Base-by-base conservation (phyloP, 2,888 invertebrate genomes). In the Pollenia amentaria region DNA sequence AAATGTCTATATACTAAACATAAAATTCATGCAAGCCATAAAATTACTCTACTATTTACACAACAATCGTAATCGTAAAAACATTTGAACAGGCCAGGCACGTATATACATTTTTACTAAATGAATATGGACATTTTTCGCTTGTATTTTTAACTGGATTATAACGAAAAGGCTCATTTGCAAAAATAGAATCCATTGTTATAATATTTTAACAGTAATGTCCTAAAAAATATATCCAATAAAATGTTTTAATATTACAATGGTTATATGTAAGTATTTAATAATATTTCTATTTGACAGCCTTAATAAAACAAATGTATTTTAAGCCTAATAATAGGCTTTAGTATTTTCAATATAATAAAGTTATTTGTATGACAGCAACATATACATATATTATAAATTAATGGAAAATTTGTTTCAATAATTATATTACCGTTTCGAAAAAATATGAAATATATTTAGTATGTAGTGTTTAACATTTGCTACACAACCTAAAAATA, bases 141-240 rank as follows among this genome's bases (percentile, higher is more conserved):
- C 38, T 18, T 21, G 4, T 21, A 14, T 64, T 48, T 48, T 75
- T 42, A n/a, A 12, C 2, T 4, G 18, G 1, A n/a, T 65, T 55
- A 44, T 42, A n/a, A 55, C 21, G 65, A 42, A 42, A 9, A 6
- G n/a, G 29, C n/a, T 78, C 12, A 40, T 48, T 69, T 69, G 12
- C 60, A 21, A 29, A 53, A 55, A 46, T 40, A 57, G 14, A 78
- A 10, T 18, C 40, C 57, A 65, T 29, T 29, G 51, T 67, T 51
- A n/a, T 51, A 48, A 78, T 46, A 46, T 38, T 48, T 69, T 38
- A 78, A 40, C 38, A 78, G 16, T 14, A 64, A 16, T 16, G 40
- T n/a, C n/a, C 10, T 16, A 16, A 40, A 40, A 40, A 10, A 38
- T 6, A 57, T 2, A 6, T 7, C 7, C 38, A 62, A n/a, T 62